A percentile compares a stretch with the other conserved stretches of the same genome.
phyloP scores from a whole-genome alignment of 1,140 invertebrate genomes.

The Ostrea edulis region DNA sequence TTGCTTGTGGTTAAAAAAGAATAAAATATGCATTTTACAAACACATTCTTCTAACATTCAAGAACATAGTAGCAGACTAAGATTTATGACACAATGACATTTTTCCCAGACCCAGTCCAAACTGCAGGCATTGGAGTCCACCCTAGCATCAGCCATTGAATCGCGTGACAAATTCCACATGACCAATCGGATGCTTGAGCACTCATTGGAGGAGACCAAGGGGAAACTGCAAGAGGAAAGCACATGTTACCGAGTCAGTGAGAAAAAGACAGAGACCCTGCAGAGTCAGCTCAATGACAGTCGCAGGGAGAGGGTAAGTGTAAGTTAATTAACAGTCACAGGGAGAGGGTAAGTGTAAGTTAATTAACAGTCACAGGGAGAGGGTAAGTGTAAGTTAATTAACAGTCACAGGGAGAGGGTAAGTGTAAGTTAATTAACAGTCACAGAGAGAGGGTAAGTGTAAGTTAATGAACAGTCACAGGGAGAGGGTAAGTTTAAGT shows the following conservation, averaged over 20 bases:
- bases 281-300: slow-evolving; percentile 57
- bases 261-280: slow-evolving; percentile 49
- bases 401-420: slow-evolving; percentile 66
- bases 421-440: neutral
- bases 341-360: slow-evolving; percentile 45
- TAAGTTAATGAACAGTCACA: slow-evolving; percentile 38
- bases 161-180: slow-evolving; percentile 62
- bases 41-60: no score
- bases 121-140: slow-evolving; percentile 64
- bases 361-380: slow-evolving; percentile 33
- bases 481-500: slow-evolving; percentile 43
- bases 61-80: no score
- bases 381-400: slow-evolving; percentile 47
- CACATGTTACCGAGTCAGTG: slow-evolving; percentile 39
- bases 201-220: slow-evolving; percentile 60
- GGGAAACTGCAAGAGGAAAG: slow-evolving; percentile 50
- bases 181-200: slow-evolving; percentile 59
- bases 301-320: slow-evolving; percentile 64
- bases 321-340: neutral
- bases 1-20: no score
- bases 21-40: no score
- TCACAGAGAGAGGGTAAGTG: slow-evolving; percentile 35
- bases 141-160: slow-evolving; percentile 60
- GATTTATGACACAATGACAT: no score
- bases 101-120: slow-evolving; percentile 65